Base-by-base conservation (phyloP, 2,113 vertebrate species). In the Formicarius rufipectus region DNA sequence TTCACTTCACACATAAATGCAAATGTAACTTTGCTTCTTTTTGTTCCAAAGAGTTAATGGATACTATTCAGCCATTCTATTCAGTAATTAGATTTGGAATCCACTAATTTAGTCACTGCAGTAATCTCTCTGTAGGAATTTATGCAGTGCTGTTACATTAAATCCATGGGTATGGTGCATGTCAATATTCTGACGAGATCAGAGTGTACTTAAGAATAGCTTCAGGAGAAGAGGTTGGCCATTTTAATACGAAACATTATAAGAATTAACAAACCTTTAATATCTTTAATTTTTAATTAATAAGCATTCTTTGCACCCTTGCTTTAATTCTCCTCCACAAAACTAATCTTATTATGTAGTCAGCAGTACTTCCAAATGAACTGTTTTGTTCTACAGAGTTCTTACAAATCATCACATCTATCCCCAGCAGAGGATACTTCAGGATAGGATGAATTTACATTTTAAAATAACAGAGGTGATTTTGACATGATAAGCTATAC, bases 1-100 rank as follows among this genome's bases (percentile, higher is more conserved):
- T 10, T 18, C 9, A 16, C 33, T 72, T 91, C 27, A 40, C 13
- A 50, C 13, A 35, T 20, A 68, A 83, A 79, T 4, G 7, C 52
- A 76, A 68, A 72, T 88, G 35, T 28, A 69, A 83, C 23, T 59
- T 79, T 1, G 12, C 25, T 68, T 20, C 16, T 85, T 73, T 80
- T 64, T 79, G 21, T 68, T 76, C 13, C 39, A 40, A 92, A 83
- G 30, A 74, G 74, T 68, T 76, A 92, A 79, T 62, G 40, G 58
- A 23, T 83, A 66, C 27, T 76, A 89, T 96, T 86, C 69, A 39
- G 72, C 31, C 68, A 58, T 69, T 77, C 49, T 89, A 55, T 58
- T 74, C 50, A 49, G 55, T 86, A 88, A 96, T 90, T 92, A 92
- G 72, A 84, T 86, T 76, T 92, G n/a, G 75, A 92, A 27, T 86